Percentiles rank a stretch among this genome's conserved stretches.
Evolutionary conservation across 2,797 vertebrate genomes (phyloP).

Genomic region (Hybognathus amarus): DNA sequence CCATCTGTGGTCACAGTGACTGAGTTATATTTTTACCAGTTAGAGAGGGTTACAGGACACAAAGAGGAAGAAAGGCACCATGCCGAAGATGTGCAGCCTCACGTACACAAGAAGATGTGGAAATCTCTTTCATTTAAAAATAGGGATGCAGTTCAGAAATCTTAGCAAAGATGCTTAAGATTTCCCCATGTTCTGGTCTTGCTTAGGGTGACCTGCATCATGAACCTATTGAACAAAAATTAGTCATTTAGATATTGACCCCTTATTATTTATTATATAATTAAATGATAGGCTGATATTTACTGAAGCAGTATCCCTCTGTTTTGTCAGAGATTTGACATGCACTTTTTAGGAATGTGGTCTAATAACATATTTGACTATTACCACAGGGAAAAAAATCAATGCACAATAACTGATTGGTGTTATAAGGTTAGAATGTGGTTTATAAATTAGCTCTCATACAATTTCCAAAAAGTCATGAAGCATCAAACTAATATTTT

Average conservation of each 20-base stretch:
- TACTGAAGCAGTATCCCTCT: background rate
- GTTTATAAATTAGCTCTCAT: constrained; percentile 16
- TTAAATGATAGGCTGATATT: background rate
- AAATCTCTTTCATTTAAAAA: background rate
- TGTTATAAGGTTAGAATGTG: background rate
- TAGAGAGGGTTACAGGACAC: constrained; percentile 70
- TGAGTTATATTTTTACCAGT: constrained; percentile 77
- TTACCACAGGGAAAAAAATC: background rate
- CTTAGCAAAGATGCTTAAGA: background rate
- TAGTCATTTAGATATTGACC: background rate
- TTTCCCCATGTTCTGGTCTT: background rate
- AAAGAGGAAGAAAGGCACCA: constrained; percentile 85
- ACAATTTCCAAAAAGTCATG: background rate
- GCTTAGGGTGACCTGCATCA: too few species aligned
- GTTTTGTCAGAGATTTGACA: background rate
- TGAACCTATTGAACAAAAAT: too few species aligned
- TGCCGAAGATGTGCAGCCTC: constrained; percentile 69
- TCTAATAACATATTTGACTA: background rate
- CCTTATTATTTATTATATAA: background rate
- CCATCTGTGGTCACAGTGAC: constrained; percentile 73
- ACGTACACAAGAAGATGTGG: background rate
- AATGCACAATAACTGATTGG: background rate
- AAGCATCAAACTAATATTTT: constrained; percentile 4
- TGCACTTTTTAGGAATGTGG: background rate
- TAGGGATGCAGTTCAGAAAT: background rate